Evolutionary conservation across 2,888 invertebrate species (phyloP), one percentile per base, ranked within the genome.

Genomic region (Drosophila quinaria): DNA sequence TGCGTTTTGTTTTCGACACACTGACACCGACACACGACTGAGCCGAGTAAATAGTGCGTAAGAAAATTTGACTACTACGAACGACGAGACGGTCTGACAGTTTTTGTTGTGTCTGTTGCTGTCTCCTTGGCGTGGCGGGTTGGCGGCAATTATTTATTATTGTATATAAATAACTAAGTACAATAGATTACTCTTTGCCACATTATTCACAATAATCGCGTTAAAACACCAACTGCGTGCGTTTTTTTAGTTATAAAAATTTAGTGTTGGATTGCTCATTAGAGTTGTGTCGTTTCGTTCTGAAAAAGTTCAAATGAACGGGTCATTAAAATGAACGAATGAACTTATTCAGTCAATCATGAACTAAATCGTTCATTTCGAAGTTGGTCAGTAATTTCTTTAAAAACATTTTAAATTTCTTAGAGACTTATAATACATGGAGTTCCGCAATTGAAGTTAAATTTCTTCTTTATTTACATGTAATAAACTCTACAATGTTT

Each of bases 11-110:
- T 87, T 85, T 87, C 55, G 42, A 61, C 60, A 58, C 69, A 63
- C 65, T 33, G 49, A 64, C 61, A 78, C 77, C 55, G 51, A 64
- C 64, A 73, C 78, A 63, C 63, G 50, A 74, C 62, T 79, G 49
- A 64, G 69, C 59, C 69, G 44, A 76, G 76, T 68, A 75, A 76
- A 70, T 71, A 75, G 63, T 75, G 78, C 76, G 80, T 78, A 78
- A 71, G 78, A 80, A 78, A 78, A 80, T 80, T 78, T 62, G 78
- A 75, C 80, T 74, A 66, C 75, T 74, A 44, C 78, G 76, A 68
- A 68, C 78, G 41, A 69, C 71, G 61, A 65, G 47, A 69, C 71
- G 59, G 69, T 50, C 65, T 64, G 74, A 76, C 76, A 42, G 58
- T 74, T 70, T 70, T 29, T 66, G 52, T 74, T 76, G 62, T 37